These are phyloP conservation scores for Ataeniobius toweri DNA, from an alignment of 2,797 vertebrate genomes.

Conservation along the genomic window DNA sequence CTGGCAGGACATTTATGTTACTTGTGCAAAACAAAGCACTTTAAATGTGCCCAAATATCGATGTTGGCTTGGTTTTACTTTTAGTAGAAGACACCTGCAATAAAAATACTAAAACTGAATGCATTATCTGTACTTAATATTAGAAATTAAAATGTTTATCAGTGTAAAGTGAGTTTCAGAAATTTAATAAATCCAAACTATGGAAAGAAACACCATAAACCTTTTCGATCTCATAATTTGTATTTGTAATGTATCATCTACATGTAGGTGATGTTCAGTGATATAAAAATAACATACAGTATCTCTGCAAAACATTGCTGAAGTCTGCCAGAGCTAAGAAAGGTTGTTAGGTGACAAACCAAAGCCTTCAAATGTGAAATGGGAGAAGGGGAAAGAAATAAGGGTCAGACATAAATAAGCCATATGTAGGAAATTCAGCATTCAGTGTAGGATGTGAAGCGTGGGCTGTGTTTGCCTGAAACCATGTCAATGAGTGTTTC, in stretches of 20 bases:
- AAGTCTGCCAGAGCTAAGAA: conserved; percentile 34
- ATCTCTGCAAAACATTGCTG: conserved; percentile 18
- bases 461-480: conserved; percentile 26
- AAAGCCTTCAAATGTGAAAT: conserved; percentile 40
- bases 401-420: conserved; percentile 40
- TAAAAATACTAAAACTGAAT: background rate
- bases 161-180: background rate
- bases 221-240: background rate
- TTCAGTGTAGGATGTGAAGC: conserved; percentile 33
- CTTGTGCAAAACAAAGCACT: background rate
- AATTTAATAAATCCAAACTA: background rate
- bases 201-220: background rate
- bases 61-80: background rate
- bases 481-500: conserved; percentile 19
- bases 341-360: conserved; percentile 45
- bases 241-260: background rate
- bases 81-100: background rate
- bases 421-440: conserved; percentile 37
- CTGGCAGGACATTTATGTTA: background rate
- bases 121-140: background rate
- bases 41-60: background rate
- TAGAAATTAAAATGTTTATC: background rate
- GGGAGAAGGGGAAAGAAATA: conserved; percentile 32
- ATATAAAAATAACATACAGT: conserved; percentile 44
- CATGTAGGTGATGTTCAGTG: conserved; percentile 16